Percentiles rank a stretch among this genome's conserved stretches.
Conservation (phyloP, 2,797 vertebrate species). For the Aotus griseimembra region DNA sequence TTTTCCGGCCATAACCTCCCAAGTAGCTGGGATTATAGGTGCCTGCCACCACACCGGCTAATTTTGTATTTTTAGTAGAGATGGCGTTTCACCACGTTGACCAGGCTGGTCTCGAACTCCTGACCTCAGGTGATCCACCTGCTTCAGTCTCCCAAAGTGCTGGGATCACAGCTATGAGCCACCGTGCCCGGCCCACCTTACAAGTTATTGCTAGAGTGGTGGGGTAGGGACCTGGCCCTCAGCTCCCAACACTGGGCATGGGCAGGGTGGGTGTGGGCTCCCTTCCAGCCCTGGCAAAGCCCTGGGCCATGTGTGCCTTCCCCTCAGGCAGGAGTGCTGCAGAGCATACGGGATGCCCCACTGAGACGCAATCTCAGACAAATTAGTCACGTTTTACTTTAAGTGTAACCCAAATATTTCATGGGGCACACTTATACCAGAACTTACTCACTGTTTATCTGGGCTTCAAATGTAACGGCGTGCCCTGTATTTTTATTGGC, state of each 20-base stretch:
- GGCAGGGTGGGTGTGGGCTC: too few species aligned
- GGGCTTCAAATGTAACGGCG: background rate
- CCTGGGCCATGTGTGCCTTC: background rate
- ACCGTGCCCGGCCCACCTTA: too few species aligned
- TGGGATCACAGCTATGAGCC: background rate
- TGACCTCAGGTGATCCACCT: background rate
- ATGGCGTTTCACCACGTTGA: background rate
- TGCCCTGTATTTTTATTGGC: background rate
- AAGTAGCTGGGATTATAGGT: background rate
- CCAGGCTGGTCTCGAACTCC: background rate
- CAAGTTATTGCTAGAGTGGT: background rate
- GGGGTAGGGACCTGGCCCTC: background rate
- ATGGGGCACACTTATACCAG: background rate
- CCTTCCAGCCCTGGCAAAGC: background rate
- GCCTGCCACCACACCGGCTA: background rate
- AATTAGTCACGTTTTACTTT: fast-evolving
- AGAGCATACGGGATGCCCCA: background rate
- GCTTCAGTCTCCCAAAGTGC: background rate
- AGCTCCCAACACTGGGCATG: background rate
- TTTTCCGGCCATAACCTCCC: background rate
- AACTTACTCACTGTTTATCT: background rate
- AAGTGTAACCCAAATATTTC: background rate
- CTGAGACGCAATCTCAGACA: background rate
- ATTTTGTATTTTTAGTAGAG: background rate
- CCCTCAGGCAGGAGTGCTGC: background rate